Evolutionary conservation across 1,140 invertebrate species (phyloP).

Genomic region (Colletes gigas): DNA sequence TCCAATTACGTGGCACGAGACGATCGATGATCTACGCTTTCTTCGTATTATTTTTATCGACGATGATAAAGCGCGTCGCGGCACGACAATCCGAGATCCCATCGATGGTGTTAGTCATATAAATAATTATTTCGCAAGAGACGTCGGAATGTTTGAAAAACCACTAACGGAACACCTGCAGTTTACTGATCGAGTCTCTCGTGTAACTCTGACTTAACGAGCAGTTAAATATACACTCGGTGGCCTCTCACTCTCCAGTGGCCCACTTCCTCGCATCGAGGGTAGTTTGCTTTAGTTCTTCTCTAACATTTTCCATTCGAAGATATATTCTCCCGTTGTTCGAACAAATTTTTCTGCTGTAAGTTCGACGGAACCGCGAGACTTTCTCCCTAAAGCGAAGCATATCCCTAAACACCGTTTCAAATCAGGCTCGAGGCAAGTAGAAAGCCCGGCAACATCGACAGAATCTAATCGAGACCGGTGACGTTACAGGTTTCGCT

Average conservation of each 20-base stretch:
- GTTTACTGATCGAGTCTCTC: conserved; percentile 40
- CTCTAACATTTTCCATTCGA: conserved; percentile 9
- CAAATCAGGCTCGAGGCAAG: conserved; percentile 3
- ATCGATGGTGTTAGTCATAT: neutral
- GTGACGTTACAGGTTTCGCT: neutral
- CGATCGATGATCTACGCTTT: neutral
- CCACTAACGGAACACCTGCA: conserved; percentile 42
- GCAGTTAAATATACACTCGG: conserved; percentile 67
- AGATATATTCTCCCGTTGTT: neutral
- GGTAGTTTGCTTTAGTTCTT: conserved; percentile 24
- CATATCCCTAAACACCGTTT: neutral
- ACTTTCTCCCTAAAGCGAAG: no score
- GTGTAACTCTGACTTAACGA: conserved; percentile 56
- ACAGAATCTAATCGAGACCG: neutral
- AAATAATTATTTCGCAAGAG: conserved; percentile 14
- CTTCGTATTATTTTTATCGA: neutral
- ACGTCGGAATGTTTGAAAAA: conserved; percentile 25
- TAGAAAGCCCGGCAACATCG: conserved; percentile 6
- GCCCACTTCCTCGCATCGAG: conserved; percentile 63
- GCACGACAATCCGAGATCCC: neutral
- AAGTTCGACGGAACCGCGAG: no score
- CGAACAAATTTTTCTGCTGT: no score
- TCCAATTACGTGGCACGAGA: no score
- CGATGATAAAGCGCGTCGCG: no score
- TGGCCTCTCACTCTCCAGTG: conserved; percentile 65